phyloP scores from a whole-genome alignment of 1,140 invertebrate genomes.

The Trichogramma pretiosum region DNA sequence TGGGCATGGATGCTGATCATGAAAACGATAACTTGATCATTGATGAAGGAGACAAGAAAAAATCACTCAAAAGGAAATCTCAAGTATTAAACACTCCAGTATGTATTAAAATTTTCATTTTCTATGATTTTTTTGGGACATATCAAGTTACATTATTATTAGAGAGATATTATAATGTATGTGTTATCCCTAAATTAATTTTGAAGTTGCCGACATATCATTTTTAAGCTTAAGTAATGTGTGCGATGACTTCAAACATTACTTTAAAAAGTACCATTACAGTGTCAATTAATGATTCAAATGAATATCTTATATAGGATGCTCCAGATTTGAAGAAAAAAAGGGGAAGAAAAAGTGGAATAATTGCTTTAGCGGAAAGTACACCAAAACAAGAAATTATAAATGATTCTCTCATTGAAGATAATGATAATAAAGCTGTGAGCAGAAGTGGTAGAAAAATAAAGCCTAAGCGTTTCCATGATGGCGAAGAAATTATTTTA shows the following conservation, averaged over 20 bases:
- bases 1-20: slow-evolving; percentile 39
- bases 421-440: slow-evolving; percentile 48
- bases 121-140: not conserved
- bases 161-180: no score
- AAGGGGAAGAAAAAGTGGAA: slow-evolving; percentile 26
- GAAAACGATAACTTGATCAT: slow-evolving; percentile 51
- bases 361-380: slow-evolving; percentile 17
- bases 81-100: slow-evolving; percentile 28
- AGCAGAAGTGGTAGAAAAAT: slow-evolving; percentile 69
- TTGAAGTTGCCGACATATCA: slow-evolving; percentile 42
- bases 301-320: slow-evolving; percentile 24
- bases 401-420: slow-evolving; percentile 37
- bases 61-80: slow-evolving; percentile 35
- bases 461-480: slow-evolving; percentile 56
- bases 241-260: slow-evolving; percentile 47
- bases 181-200: slow-evolving; percentile 27
- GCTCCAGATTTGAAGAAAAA: slow-evolving; percentile 36
- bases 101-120: slow-evolving; percentile 21
- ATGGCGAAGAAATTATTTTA: slow-evolving; percentile 33
- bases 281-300: no score
- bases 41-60: slow-evolving; percentile 50
- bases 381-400: slow-evolving; percentile 28
- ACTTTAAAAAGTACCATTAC: no score
- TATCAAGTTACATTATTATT: no score
- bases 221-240: slow-evolving; percentile 38